These are phyloP conservation scores for Aplocera efformata DNA, from an alignment of 2,888 invertebrate genomes.

Conservation along the genomic window DNA sequence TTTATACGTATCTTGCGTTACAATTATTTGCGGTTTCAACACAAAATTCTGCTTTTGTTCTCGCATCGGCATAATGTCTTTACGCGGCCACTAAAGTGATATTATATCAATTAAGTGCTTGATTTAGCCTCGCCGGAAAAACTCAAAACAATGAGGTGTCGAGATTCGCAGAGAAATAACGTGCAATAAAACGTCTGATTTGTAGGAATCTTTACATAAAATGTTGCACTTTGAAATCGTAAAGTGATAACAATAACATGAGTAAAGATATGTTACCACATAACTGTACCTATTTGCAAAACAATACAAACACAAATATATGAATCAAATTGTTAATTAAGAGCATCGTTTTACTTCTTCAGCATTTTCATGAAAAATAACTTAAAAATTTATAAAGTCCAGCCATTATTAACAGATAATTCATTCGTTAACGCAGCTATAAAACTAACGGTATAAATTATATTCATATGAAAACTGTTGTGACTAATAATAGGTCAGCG, in stretches of 20 bases:
- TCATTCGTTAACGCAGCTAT: constrained; percentile 31
- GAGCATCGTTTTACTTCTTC: background rate
- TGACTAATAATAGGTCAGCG: constrained; percentile 60
- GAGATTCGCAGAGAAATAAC: constrained; percentile 63
- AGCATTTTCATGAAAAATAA: constrained; percentile 2
- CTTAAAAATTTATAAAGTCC: constrained; percentile 2
- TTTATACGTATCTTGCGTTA: constrained; percentile 53
- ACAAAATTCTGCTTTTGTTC: constrained; percentile 71
- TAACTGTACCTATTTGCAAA: constrained; percentile 19
- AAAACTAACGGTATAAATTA: constrained; percentile 43
- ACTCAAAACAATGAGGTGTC: constrained; percentile 73
- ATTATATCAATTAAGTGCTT: constrained; percentile 73
- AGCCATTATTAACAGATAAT: constrained; percentile 31
- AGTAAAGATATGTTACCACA: constrained; percentile 21
- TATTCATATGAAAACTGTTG: constrained; percentile 51
- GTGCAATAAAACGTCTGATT: constrained; percentile 64
- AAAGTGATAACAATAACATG: constrained; percentile 32
- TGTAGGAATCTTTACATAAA: constrained; percentile 47
- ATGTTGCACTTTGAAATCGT: constrained; percentile 32
- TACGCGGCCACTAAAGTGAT: constrained; percentile 68
- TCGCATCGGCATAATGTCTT: constrained; percentile 61
- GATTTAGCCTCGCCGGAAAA: constrained; percentile 70
- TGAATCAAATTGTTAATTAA: background rate
- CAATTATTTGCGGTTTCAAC: constrained; percentile 70
- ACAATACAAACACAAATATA: constrained; percentile 12